Conservation (phyloP, 1,140 invertebrate genomes). For the Trachymyrmex septentrionalis region DNA sequence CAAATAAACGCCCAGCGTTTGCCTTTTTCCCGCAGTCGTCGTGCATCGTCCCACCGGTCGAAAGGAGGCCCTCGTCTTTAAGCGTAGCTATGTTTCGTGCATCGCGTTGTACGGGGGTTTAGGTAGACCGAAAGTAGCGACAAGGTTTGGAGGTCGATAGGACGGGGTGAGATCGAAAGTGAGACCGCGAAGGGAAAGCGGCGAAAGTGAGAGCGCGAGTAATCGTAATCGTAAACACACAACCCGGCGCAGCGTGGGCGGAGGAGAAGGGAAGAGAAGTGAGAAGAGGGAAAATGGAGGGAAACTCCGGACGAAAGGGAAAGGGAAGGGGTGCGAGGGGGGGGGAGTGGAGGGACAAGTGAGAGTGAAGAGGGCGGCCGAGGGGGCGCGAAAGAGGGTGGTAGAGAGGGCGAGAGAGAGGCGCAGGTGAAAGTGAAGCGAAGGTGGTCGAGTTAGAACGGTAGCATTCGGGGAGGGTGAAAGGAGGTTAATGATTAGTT, state of each 20-base stretch:
- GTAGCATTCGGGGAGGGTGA: constrained; percentile 73
- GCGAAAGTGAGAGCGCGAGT: constrained; percentile 51
- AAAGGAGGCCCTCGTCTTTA: constrained; percentile 40
- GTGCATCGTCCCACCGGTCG: neutral
- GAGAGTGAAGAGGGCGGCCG: constrained; percentile 30
- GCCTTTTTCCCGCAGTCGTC: neutral
- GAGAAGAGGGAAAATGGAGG: neutral
- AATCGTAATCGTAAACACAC: constrained; percentile 66
- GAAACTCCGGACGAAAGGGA: constrained; percentile 77
- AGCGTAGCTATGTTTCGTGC: constrained; percentile 27
- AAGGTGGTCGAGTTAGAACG: constrained; percentile 76
- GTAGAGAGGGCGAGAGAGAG: constrained; percentile 79
- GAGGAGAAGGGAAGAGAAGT: neutral
- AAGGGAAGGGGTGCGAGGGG: constrained; percentile 42
- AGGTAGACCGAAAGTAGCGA: constrained; percentile 60
- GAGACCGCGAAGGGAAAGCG: constrained; percentile 42
- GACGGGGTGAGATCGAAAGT: constrained; percentile 38
- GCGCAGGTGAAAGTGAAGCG: constrained; percentile 83
- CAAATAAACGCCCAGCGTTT: constrained; percentile 25
- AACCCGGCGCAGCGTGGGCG: constrained; percentile 53
- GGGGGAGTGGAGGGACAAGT: constrained; percentile 31
- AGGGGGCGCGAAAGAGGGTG: constrained; percentile 40
- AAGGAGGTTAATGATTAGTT: constrained; percentile 85
- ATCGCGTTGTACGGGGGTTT: constrained; percentile 25
- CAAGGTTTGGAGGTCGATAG: constrained; percentile 67